Base-by-base conservation (phyloP, 2,797 vertebrate species). In the Coreius guichenoti region DNA sequence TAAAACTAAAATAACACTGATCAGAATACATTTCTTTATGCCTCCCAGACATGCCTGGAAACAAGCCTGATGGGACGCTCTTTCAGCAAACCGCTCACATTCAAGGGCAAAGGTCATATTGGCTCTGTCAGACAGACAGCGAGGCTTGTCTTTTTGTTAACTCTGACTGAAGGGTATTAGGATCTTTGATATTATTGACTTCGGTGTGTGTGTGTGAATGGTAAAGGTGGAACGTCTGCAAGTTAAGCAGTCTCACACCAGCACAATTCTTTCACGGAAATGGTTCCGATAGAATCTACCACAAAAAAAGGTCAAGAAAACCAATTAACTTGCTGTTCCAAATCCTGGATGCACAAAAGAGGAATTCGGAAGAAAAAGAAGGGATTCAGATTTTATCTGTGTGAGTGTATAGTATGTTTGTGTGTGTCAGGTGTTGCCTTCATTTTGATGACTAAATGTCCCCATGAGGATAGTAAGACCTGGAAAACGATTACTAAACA, bases 91-190 rank as follows among this genome's bases (percentile, higher is more conserved):
- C 56, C 11, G 4, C 61, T 51, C 13, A 17, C 65, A 4, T 16
- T 68, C 33, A 45, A 45, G 54, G 45, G 19, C 68, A 82, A 82
- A 72, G 51, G 51, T 73, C 68, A 73, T 13, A 31, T 47, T 73
- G 51, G 21, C 36, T 72, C n/a, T 21, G 26, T 33, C 73, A 23
- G 26, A 19, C 47, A 70, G 17, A 72, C 51, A 23, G n/a, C 6
- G 68, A 58, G 39, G 51, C 23, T 61, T 81, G 58, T 33, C 51
- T 56, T 61, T 21, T 29, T 69, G 14, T 54, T 31, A 31, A 21
- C 33, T 54, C 56, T 70, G 19, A 81, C 17, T 39, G 54, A 82
- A 58, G 33, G 21, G 16, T 51, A 58, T 82, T 31, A 61, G 36
- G n/a, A 39, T 12, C 11, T 54, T 43, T 81, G 67, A 23, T 31